Percentiles rank a stretch among this genome's conserved stretches.
These are phyloP conservation scores for Halictus quadricinctus DNA, from an alignment of 2,888 invertebrate genomes.

Conservation along the genomic window DNA sequence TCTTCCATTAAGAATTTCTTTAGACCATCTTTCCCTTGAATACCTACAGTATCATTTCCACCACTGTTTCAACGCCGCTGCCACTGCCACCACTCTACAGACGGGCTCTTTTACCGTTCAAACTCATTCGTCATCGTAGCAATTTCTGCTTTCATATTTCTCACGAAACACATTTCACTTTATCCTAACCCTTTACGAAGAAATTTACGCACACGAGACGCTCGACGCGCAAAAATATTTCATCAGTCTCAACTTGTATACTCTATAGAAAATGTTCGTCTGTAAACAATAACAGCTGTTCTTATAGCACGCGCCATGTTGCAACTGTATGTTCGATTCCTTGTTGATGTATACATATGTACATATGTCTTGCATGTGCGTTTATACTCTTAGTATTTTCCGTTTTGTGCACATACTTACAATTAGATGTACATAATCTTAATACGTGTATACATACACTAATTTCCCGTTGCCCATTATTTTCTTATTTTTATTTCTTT, in stretches of 20 bases:
- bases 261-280: constrained; percentile 74
- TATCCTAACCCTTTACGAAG: background rate
- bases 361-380: background rate
- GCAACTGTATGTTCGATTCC: background rate
- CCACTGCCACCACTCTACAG: constrained; percentile 26
- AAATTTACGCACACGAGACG: background rate
- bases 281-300: constrained; percentile 80
- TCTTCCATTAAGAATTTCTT: constrained; percentile 60
- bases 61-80: constrained; percentile 25
- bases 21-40: constrained; percentile 42
- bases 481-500: background rate
- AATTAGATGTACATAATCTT: background rate
- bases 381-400: background rate
- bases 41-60: constrained; percentile 41
- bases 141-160: background rate
- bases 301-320: constrained; percentile 73
- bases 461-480: background rate
- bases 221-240: constrained; percentile 42
- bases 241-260: constrained; percentile 45
- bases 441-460: background rate
- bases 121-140: constrained; percentile 6
- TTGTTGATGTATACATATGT: background rate
- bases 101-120: constrained; percentile 21
- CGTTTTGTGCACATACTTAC: background rate
- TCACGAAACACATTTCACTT: background rate